phyloP scores from a whole-genome alignment of 2,797 vertebrate species.

The Pipistrellus nathusii region DNA sequence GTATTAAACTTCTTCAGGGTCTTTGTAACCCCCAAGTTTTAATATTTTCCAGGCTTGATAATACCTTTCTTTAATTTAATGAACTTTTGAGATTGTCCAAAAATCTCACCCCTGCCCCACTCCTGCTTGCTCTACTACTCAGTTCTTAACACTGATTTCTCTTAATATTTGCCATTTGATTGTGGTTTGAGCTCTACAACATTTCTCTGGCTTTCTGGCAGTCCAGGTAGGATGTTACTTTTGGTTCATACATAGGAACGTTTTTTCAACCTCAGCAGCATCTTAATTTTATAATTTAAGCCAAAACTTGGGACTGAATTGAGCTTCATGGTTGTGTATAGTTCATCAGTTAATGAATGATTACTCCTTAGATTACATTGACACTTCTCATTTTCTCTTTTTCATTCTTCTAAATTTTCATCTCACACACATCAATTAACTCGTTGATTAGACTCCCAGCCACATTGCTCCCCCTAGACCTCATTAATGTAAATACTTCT shows the following conservation, averaged over 20 bases:
- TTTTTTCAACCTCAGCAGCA: background rate
- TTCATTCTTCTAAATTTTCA: background rate
- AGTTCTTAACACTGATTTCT: background rate
- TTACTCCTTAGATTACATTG: background rate
- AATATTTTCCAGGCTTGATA: background rate
- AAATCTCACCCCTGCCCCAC: rapidly evolving
- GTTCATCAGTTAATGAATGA: background rate
- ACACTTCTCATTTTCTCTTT: background rate
- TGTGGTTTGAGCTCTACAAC: background rate
- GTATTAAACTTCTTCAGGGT: background rate
- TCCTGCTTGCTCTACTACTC: background rate
- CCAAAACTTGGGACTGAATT: background rate
- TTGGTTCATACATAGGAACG: background rate
- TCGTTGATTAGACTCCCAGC: background rate
- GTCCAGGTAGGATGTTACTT: background rate
- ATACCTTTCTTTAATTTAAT: background rate
- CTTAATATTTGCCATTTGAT: background rate
- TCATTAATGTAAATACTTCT: background rate
- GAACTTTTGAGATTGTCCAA: background rate
- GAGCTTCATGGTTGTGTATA: background rate
- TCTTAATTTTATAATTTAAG: background rate
- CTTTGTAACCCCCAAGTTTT: background rate
- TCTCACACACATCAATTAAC: background rate
- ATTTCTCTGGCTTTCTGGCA: background rate
- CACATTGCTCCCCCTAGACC: background rate